These are phyloP conservation scores for Calliphora vicina DNA, from an alignment of 1,140 invertebrate species.

Conservation along the genomic window DNA sequence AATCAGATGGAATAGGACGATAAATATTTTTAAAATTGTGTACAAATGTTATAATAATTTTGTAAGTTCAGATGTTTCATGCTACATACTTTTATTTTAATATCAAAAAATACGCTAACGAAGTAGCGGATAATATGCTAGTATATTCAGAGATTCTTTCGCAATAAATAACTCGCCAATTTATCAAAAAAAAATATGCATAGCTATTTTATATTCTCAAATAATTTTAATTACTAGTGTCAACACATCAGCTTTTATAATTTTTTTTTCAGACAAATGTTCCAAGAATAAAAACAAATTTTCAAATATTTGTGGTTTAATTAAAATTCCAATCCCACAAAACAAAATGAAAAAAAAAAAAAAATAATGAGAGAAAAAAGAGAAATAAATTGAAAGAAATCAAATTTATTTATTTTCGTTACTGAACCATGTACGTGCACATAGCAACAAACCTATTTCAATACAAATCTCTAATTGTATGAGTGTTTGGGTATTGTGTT, in stretches of 20 bases:
- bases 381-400: not conserved
- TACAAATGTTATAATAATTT: no score
- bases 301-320: not conserved
- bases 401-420: not conserved
- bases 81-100: no score
- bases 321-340: not conserved
- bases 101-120: no score
- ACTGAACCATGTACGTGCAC: not conserved
- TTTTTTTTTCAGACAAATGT: not conserved
- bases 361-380: not conserved
- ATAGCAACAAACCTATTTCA: no score
- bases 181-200: not conserved
- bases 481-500: no score
- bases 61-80: no score
- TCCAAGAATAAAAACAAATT: not conserved
- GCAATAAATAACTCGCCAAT: not conserved
- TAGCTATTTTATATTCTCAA: not conserved
- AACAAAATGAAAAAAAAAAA: not conserved
- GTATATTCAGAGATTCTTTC: no score
- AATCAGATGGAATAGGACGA: no score
- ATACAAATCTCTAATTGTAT: no score
- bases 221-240: not conserved
- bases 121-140: no score
- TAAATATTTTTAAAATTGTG: no score
- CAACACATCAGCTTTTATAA: not conserved